A percentile compares a stretch with the other conserved stretches of the same genome.
Evolutionary conservation across 2,113 vertebrate species (phyloP).

Genomic region (Phyllostomus discolor): DNA sequence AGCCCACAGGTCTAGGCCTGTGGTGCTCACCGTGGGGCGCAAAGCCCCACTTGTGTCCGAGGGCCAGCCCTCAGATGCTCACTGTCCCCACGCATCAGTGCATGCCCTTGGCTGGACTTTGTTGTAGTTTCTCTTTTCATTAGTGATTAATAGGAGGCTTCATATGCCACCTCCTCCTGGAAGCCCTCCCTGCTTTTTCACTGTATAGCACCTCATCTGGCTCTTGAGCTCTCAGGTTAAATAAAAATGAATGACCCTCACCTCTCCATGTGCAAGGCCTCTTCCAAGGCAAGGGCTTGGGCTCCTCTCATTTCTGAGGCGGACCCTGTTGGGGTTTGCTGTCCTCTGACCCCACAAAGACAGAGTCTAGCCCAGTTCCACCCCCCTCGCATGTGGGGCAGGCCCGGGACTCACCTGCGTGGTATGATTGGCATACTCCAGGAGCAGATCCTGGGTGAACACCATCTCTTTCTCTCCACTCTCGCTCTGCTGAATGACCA

Average conservation of each 20-base stretch:
- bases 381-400: fast-evolving
- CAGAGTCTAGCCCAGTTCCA: fast-evolving
- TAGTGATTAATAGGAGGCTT: neutral
- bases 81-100: neutral
- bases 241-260: neutral
- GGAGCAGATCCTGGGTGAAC: slow-evolving; percentile 84
- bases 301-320: neutral
- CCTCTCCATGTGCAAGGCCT: neutral
- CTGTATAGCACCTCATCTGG: neutral
- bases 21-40: neutral
- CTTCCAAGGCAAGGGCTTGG: neutral
- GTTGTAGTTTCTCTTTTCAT: neutral
- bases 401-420: slow-evolving; percentile 31
- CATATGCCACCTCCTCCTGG: neutral
- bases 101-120: neutral
- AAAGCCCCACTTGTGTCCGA: neutral
- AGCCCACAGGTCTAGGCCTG: neutral
- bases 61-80: neutral
- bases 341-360: neutral
- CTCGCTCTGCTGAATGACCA: slow-evolving; percentile 73
- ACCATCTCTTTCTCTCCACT: slow-evolving; percentile 81
- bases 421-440: slow-evolving; percentile 85
- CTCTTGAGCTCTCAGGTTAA: neutral
- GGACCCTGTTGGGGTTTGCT: fast-evolving
- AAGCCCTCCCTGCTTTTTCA: neutral